Base-by-base conservation (phyloP, 2,888 invertebrate species). In the Chirona hameri region DNA sequence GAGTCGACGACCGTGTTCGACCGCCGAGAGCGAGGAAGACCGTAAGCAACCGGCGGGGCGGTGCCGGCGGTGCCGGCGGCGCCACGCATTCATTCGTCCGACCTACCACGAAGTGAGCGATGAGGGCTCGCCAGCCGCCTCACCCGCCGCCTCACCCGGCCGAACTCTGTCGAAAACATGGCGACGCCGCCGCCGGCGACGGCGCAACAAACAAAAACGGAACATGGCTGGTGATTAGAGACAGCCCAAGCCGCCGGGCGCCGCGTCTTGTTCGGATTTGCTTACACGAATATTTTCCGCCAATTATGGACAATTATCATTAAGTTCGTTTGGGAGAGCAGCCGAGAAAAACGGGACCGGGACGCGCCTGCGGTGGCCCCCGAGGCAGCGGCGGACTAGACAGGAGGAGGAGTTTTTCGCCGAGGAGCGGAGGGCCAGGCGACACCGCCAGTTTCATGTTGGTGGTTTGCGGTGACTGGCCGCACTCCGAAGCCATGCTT, bases 261-360 rank as follows among this genome's bases (percentile, higher is more conserved):
- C 39, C 5, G 39, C 29, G 76, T 24, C 76, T 21, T 76, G 76
- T 76, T 76, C 76, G 76, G 76, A 76, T 76, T 76, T 76, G 76
- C 76, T 76, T 76, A 76, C 76, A 76, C 76, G 76, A 31, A 76
- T 76, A 76, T 76, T 76, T 76, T 31, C 76, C 76, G 39, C 76
- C 76, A 76, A 76, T 76, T 76, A 76, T 76, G 76, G 31, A 39
- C 76, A 76, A 76, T 76, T 76, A 76, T 76, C 76, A 76, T 76
- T 76, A 76, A 39, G 76, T 76, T 76, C 76, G 76, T 76, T 76
- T 39, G 76, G 31, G 76, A 76, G 76, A 39, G 76, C 76, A 18
- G 39, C 39, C n/a, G 39, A 39, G 76, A 76, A 76, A 76, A 76
- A 76, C 39, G 76, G 18, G 18, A 21, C 18, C 60, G 60, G 21